Evolutionary conservation across 2,797 vertebrate species (phyloP).

Genomic region (Echiichthys vipera): DNA sequence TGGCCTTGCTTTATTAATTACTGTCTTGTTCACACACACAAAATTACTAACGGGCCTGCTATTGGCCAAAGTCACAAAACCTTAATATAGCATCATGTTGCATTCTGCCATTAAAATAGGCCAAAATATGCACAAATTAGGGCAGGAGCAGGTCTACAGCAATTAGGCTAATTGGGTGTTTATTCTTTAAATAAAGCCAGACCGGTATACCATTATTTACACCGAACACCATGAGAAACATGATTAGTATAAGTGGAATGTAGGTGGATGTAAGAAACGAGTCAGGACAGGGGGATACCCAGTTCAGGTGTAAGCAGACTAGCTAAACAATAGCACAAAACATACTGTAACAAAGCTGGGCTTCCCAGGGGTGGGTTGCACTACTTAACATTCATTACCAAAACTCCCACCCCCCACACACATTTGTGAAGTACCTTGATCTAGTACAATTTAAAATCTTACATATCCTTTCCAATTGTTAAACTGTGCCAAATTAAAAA

Average conservation of each 20-base stretch:
- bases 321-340: constrained; percentile 27
- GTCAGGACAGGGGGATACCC: constrained; percentile 36
- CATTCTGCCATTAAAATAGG: constrained; percentile 27
- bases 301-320: constrained; percentile 26
- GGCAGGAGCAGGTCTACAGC: neutral
- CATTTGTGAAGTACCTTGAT: constrained; percentile 2
- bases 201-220: neutral
- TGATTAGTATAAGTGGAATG: constrained; percentile 31
- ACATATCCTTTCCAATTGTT: neutral
- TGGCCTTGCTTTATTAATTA: neutral
- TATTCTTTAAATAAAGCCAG: neutral
- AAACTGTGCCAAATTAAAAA: neutral
- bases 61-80: neutral
- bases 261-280: constrained; percentile 26
- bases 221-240: constrained; percentile 4
- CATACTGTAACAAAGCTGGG: neutral
- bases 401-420: neutral
- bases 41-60: neutral
- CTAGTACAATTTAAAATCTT: neutral
- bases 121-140: constrained; percentile 16
- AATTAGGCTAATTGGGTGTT: neutral
- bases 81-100: constrained; percentile 11
- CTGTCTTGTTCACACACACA: neutral
- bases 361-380: constrained; percentile 7
- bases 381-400: constrained; percentile 41